Base-by-base conservation (phyloP, 2,113 vertebrate species). In the Sinocyclocheilus rhinocerous region DNA sequence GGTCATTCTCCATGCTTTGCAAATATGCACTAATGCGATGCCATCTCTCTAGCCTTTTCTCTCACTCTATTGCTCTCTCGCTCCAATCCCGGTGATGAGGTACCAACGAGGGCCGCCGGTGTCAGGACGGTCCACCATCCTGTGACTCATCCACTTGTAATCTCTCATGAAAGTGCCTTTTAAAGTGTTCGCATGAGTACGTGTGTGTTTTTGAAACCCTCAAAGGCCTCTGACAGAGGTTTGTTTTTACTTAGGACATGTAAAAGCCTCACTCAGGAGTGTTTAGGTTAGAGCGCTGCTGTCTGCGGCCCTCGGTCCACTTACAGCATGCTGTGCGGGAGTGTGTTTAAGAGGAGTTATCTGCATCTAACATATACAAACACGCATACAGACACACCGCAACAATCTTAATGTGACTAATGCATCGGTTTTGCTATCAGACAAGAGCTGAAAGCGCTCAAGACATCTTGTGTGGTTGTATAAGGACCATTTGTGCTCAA, bases 1-100 rank as follows among this genome's bases (percentile, higher is more conserved):
- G 93, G 94, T 88, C 87, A 84, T 88, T 93, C 93, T 93, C 94
- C 92, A 93, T 94, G 93, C 94, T 94, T 93, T 94, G 91, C 91
- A 88, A 92, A 93, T 93, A 94, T 91, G 93, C 93, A 86, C 91
- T 92, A 93, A 90, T 91, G 50, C 39, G 16, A 76, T 84, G 81
- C 89, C 88, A 89, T 92, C 90, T 92, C 87, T 91, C 88, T 87
- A 89, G 83, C 90, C 93, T 88, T 84, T 92, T 87, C 90, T 92
- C 92, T 93, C 84, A 88, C 85, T 70, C 57, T 69, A 22, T 57
- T 67, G 48, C 77, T 89, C 91, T 88, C 33, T 90, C 93, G 91
- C 93, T 94, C 18, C 36, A 81, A 92, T 89, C 91, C 91, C 80
- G 79, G 45, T 33, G 81, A 89, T 90, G 85, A 90, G 90, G 88